Percentiles rank a stretch among this genome's conserved stretches.
phyloP scores from a whole-genome alignment of 2,113 vertebrate genomes.

The Tretioscincus oriximinensis region DNA sequence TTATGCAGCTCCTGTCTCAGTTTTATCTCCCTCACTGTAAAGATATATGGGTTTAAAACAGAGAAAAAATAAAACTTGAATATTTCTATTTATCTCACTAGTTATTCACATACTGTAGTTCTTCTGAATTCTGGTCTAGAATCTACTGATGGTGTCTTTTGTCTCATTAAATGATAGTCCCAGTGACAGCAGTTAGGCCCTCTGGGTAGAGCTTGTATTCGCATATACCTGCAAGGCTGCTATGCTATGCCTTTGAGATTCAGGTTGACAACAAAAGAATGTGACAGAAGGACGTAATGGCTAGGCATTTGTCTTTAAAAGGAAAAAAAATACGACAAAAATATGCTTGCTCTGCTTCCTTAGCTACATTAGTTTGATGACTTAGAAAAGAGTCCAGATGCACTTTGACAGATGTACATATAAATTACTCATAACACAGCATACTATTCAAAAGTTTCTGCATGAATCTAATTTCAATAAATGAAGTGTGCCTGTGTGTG shows the following conservation, averaged over 20 bases:
- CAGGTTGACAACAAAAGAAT: not conserved
- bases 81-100: not conserved
- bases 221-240: not conserved
- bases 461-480: not conserved
- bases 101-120: not conserved
- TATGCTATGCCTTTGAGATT: not conserved
- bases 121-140: not conserved
- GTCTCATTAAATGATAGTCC: not conserved
- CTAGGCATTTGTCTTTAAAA: not conserved
- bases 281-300: not conserved
- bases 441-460: not conserved
- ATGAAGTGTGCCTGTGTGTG: not conserved
- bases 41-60: not conserved
- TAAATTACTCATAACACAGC: not conserved
- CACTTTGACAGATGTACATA: constrained; percentile 9
- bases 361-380: constrained; percentile 2
- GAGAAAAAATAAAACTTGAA: not conserved
- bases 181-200: not conserved
- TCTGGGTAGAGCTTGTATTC: not conserved
- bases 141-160: no score
- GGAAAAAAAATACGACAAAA: not conserved
- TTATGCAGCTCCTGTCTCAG: no score
- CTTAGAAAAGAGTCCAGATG: not conserved
- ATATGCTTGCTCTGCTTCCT: not conserved
- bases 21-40: not conserved